A percentile compares a stretch with the other conserved stretches of the same genome.
Evolutionary conservation across 2,888 invertebrate species (phyloP).

Genomic region (Tachina grossa): DNA sequence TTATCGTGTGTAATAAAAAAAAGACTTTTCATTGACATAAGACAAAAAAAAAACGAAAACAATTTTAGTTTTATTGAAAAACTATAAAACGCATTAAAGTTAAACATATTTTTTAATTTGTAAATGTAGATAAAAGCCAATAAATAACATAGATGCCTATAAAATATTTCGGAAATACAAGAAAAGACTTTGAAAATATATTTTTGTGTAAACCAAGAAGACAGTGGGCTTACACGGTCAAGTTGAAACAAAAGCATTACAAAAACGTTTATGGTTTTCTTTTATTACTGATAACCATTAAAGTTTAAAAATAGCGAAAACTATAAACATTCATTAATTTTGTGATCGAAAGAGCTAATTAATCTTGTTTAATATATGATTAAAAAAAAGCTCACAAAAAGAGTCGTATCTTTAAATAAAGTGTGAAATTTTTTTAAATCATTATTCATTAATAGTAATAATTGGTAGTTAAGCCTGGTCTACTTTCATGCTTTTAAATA

Average conservation of each 20-base stretch:
- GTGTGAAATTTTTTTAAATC: constrained; percentile 75
- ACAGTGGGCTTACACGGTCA: not conserved
- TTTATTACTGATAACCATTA: not conserved
- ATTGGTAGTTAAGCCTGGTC: not conserved
- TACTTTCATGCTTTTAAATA: not conserved
- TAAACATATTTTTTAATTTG: not conserved
- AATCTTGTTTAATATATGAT: too few relatives aligned
- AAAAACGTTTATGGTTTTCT: not conserved
- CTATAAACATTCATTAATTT: not conserved
- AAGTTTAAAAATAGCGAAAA: not conserved
- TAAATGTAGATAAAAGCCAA: not conserved
- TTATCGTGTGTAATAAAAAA: constrained; percentile 18
- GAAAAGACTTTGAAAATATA: not conserved
- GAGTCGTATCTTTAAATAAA: constrained; percentile 53
- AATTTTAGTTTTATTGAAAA: constrained; percentile 9
- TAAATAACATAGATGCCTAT: not conserved
- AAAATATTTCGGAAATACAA: not conserved
- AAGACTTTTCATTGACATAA: not conserved
- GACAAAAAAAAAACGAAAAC: not conserved
- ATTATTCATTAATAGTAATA: constrained; percentile 14
- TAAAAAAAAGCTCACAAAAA: not conserved
- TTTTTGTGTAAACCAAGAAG: not conserved
- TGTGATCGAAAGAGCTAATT: too few relatives aligned
- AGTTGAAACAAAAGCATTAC: not conserved
- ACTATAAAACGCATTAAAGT: not conserved